Percentiles rank a stretch among this genome's conserved stretches.
These are phyloP conservation scores for Cynopterus sphinx DNA, from an alignment of 2,797 vertebrate species.

Conservation along the genomic window DNA sequence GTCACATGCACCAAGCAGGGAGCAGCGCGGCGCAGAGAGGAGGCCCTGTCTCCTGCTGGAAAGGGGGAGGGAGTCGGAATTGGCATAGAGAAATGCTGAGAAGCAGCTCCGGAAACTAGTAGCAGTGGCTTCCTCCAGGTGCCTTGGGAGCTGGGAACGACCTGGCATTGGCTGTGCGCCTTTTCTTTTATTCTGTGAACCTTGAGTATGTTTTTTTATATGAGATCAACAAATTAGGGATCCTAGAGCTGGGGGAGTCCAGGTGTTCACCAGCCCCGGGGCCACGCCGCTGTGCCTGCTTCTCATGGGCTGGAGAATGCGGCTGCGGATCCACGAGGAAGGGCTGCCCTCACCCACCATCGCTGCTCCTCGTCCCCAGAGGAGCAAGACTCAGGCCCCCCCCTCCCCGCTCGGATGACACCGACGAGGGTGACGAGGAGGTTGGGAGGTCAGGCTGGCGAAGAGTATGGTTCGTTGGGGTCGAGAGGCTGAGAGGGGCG, in stretches of 20 bases:
- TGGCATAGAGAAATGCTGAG: background rate
- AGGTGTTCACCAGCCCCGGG: accelerated
- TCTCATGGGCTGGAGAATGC: accelerated
- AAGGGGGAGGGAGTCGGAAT: background rate
- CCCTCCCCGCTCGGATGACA: background rate
- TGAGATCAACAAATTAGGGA: background rate
- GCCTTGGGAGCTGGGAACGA: background rate
- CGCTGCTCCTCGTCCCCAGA: background rate
- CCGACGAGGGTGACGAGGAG: accelerated
- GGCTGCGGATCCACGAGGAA: background rate
- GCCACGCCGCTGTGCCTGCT: accelerated
- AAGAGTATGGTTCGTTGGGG: too few relatives aligned
- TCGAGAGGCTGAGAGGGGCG: too few relatives aligned
- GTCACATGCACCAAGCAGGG: background rate
- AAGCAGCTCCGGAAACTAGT: background rate
- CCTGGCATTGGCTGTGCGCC: background rate
- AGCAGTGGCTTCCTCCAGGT: background rate
- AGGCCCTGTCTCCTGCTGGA: background rate
- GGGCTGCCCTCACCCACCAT: too few relatives aligned
- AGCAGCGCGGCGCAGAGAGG: accelerated
- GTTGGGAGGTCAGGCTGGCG: background rate
- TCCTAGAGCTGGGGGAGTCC: background rate
- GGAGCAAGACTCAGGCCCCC: background rate
- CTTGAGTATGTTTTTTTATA: background rate
- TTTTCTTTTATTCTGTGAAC: background rate